Percentiles rank a stretch among this genome's conserved stretches.
These are phyloP conservation scores for Nannoperca obscura DNA, from an alignment of 2,797 vertebrate species.

Conservation along the genomic window DNA sequence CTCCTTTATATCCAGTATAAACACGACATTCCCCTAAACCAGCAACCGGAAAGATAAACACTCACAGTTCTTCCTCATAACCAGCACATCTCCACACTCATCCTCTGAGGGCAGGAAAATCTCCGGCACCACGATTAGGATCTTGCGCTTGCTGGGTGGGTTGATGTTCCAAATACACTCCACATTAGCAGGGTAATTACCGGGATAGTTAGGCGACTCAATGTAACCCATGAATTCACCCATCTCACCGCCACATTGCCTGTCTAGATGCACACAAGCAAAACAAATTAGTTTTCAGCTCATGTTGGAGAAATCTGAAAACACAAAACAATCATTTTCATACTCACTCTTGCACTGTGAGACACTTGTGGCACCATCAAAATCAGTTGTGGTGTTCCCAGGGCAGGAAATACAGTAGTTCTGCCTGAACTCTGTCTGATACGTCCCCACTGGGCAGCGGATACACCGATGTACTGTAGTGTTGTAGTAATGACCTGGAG, in stretches of 20 bases:
- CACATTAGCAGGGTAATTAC: conserved; percentile 95
- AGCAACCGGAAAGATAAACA: conserved; percentile 32
- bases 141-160: conserved; percentile 97
- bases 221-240: conserved; percentile 98
- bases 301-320: neutral
- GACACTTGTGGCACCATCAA: conserved; percentile 96
- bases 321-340: conserved; percentile 27
- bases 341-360: conserved; percentile 97
- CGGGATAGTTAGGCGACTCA: conserved; percentile 98
- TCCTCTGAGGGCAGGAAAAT: conserved; percentile 99
- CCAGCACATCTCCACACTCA: conserved; percentile 96
- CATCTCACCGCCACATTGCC: conserved; percentile 96
- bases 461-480: conserved; percentile 95
- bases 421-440: conserved; percentile 97
- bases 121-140: conserved; percentile 97
- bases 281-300: conserved; percentile 42
- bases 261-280: conserved; percentile 83
- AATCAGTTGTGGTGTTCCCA: conserved; percentile 97
- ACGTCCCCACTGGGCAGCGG: conserved; percentile 94
- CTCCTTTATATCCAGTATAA: neutral
- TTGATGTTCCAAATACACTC: conserved; percentile 99
- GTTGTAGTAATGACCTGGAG: conserved; percentile 97
- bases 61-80: conserved; percentile 99
- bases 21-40: neutral
- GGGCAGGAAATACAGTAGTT: conserved; percentile 97